Percentiles rank a stretch among this genome's conserved stretches.
Conservation (phyloP, 2,888 invertebrate species). For the Trachelus tabidus region DNA sequence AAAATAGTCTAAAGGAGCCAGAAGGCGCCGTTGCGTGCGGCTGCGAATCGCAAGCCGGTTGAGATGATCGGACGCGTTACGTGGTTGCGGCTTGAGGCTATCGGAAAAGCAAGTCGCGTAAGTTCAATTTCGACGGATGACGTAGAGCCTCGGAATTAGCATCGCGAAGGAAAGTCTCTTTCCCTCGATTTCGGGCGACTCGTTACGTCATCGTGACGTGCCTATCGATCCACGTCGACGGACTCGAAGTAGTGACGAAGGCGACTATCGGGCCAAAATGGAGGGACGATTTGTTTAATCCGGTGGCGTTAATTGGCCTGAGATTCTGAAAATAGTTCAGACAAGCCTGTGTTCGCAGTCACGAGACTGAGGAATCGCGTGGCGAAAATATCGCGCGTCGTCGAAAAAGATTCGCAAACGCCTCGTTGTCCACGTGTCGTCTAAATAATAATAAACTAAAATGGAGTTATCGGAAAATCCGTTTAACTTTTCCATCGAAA, state of each 20-base stretch:
- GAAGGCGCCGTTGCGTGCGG: not conserved
- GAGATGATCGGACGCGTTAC: not conserved
- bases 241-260: not conserved
- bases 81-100: not conserved
- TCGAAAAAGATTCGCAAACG: not conserved
- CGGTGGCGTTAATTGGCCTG: not conserved
- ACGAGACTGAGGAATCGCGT: not conserved
- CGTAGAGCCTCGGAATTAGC: not conserved
- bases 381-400: not conserved
- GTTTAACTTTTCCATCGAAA: not conserved
- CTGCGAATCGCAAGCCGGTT: not conserved
- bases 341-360: not conserved
- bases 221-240: not conserved
- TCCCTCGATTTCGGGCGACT: not conserved
- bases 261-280: not conserved
- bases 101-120: not conserved
- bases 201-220: not conserved
- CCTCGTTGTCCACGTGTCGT: not conserved
- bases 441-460: not conserved
- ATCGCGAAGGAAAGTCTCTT: not conserved
- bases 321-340: not conserved
- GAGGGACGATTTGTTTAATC: not conserved
- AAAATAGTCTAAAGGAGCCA: not conserved
- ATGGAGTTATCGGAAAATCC: not conserved
- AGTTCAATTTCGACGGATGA: not conserved